Conservation (phyloP, 2,888 invertebrate genomes). For the Ormyrus thymus region DNA sequence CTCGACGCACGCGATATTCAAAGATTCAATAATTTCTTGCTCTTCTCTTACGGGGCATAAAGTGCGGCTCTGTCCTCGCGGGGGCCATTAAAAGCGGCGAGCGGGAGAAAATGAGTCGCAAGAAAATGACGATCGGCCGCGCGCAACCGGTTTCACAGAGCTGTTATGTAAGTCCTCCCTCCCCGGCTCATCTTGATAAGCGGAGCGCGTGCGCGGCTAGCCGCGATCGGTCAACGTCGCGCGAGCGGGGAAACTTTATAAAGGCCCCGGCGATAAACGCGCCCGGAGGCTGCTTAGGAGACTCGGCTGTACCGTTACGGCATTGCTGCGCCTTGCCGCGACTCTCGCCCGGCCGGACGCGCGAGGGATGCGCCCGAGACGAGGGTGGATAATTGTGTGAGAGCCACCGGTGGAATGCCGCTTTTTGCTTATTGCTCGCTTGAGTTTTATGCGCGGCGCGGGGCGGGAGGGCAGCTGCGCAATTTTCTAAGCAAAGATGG, state of each 20-base stretch:
- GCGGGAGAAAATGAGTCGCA: constrained; percentile 27
- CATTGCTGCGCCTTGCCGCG: too few relatives aligned
- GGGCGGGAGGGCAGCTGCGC: too few relatives aligned
- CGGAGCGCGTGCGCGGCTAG: neutral
- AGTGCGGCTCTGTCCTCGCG: too few relatives aligned
- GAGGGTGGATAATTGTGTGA: constrained; percentile 11
- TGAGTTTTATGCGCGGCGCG: too few relatives aligned
- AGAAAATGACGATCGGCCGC: constrained; percentile 32
- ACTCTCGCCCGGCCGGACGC: too few relatives aligned
- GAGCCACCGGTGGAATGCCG: too few relatives aligned
- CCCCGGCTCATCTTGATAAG: constrained; percentile 28
- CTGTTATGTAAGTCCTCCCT: constrained; percentile 36
- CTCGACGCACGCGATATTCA: too few relatives aligned
- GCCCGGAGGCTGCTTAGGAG: neutral
- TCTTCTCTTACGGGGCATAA: too few relatives aligned
- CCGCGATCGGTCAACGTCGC: constrained; percentile 49
- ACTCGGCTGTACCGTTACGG: too few relatives aligned
- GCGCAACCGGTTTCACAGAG: constrained; percentile 32
- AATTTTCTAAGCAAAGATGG: too few relatives aligned
- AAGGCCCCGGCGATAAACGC: constrained; percentile 30
- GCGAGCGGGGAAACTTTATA: constrained; percentile 24
- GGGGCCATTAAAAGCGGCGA: neutral
- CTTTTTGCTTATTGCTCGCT: too few relatives aligned
- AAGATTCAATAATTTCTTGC: too few relatives aligned
- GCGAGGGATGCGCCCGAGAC: neutral